Conservation (phyloP, 2,113 vertebrate species). For the Seriola quinqueradiata region DNA sequence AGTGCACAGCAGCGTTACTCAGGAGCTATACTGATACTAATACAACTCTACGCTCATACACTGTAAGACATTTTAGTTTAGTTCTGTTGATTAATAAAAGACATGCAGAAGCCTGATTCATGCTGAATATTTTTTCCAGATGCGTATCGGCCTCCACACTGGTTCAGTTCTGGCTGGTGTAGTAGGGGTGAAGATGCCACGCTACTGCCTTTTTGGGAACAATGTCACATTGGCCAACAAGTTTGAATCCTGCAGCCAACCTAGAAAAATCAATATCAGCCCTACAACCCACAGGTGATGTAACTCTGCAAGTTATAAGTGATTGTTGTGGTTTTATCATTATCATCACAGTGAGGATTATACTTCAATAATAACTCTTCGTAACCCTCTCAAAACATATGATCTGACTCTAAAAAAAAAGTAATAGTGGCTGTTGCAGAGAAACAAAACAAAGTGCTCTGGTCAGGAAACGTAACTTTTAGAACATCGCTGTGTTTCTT, state of each 20-base stretch:
- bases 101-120: background rate
- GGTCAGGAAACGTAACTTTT: constrained; percentile 55
- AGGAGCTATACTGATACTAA: background rate
- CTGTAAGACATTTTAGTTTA: background rate
- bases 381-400: background rate
- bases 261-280: constrained; percentile 95
- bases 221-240: constrained; percentile 98
- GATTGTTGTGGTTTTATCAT: background rate
- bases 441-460: constrained; percentile 22
- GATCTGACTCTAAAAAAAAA: background rate
- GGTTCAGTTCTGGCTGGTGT: constrained; percentile 97
- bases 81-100: background rate
- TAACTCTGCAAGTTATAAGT: background rate
- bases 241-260: constrained; percentile 96
- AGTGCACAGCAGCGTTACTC: background rate
- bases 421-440: background rate
- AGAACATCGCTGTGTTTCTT: constrained; percentile 61
- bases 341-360: background rate
- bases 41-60: background rate
- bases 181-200: constrained; percentile 98
- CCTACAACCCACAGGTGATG: constrained; percentile 95
- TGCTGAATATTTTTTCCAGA: constrained; percentile 79
- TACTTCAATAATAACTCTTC: background rate
- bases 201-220: constrained; percentile 98
- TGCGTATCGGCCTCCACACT: constrained; percentile 97